phyloP scores from a whole-genome alignment of 2,888 invertebrate genomes.

The Apodemia mormo region DNA sequence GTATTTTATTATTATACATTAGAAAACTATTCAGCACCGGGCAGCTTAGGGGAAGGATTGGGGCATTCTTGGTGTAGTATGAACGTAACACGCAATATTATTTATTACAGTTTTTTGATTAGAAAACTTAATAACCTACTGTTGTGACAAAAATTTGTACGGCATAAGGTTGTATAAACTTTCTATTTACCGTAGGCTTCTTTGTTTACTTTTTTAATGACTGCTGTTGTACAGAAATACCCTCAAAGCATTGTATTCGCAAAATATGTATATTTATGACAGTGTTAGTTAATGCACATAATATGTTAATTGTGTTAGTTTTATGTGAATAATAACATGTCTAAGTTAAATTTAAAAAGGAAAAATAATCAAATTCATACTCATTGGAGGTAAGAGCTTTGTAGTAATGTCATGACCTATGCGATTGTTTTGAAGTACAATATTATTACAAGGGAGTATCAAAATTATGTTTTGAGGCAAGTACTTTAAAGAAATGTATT shows the following conservation, averaged over 20 bases:
- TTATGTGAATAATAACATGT: slow-evolving; percentile 2
- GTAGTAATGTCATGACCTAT: slow-evolving; percentile 29
- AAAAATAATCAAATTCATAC: slow-evolving; percentile 30
- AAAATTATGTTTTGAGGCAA: neutral
- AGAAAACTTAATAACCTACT: no score
- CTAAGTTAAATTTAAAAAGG: slow-evolving; percentile 19
- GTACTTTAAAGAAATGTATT: neutral
- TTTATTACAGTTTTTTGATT: no score
- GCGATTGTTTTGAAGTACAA: slow-evolving; percentile 29
- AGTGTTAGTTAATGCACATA: neutral
- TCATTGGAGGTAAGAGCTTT: slow-evolving; percentile 40
- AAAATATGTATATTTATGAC: neutral
- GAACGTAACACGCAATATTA: no score
- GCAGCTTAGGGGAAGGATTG: no score
- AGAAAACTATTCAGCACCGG: no score
- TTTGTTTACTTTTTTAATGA: neutral
- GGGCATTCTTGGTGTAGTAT: no score
- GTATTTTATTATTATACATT: no score
- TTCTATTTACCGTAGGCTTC: no score
- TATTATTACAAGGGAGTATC: neutral
- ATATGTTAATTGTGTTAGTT: neutral
- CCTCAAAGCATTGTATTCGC: neutral
- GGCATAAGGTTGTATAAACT: no score
- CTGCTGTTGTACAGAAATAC: neutral
- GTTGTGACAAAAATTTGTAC: no score